Base-by-base conservation (phyloP, 2,888 invertebrate genomes). In the Drosophila kuntzei region DNA sequence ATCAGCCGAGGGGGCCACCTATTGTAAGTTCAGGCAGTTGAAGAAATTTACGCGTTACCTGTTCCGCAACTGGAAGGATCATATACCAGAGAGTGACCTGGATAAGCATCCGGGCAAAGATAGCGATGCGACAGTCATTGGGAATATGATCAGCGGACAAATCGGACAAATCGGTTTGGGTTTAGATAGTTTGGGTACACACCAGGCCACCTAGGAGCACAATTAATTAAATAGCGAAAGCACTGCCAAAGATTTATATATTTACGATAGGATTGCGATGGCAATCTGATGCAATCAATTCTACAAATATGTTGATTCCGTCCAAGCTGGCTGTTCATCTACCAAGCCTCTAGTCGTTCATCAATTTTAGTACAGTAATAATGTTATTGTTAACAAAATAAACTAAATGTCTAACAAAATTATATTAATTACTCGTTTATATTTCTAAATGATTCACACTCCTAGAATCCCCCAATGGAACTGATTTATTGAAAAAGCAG, bases 11-110 rank as follows among this genome's bases (percentile, higher is more conserved):
- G 98, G 98, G 0, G 97, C 98, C 0, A 98, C 98, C 0, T 98
- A 98, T 89, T 98, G 98, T 92, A 98, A 98, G 91, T 98, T 98
- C 90, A 93, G 98, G 47, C 98, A 98, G 90, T 93, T 98, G 25
- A 94, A 97, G 74, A 98, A 98, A 91, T 98, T 98, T 90, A 98
- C 98, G 0, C 94, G 98, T 54, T 98, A 98, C 90, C 93, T 98
- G 71, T 97, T 98, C 87, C 94, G 98, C 81, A 97, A 97, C 90
- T 98, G 98, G 98, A 97, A 97, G 92, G 97, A 98, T 90, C 97
- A 98, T 90, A 93, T 98, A 36, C 97, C 96, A 0, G 95, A 95
- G 70, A 86, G 84, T 20, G 89, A 87, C 43, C 67, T 87, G 25
- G 66, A 47, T 41, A 85, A 74, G 53, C 84, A 78, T 41, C 67